Conservation (phyloP, 1,140 invertebrate species). For the Achatina immaculata region DNA sequence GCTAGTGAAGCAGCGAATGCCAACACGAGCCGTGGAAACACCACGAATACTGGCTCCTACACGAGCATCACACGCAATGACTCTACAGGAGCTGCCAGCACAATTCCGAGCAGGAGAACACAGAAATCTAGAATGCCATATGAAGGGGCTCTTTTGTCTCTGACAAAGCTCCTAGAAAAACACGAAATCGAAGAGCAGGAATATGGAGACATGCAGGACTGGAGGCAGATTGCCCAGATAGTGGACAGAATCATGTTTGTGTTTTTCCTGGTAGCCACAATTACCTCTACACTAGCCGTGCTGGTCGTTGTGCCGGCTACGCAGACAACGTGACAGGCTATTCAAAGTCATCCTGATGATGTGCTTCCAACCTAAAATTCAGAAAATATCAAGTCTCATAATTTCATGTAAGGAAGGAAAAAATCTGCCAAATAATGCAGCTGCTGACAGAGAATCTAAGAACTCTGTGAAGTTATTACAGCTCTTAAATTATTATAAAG, state of each 20-base stretch:
- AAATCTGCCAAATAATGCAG: no score
- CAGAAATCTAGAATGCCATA: slow-evolving; percentile 42
- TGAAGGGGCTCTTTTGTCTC: slow-evolving; percentile 62
- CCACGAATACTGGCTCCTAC: background rate
- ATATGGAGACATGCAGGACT: slow-evolving; percentile 73
- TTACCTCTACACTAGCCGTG: slow-evolving; percentile 73
- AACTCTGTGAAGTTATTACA: no score
- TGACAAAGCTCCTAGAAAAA: slow-evolving; percentile 62
- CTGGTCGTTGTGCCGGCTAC: slow-evolving; percentile 64
- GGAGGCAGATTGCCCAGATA: slow-evolving; percentile 74
- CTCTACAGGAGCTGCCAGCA: background rate
- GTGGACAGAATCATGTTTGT: slow-evolving; percentile 77
- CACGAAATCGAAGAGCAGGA: slow-evolving; percentile 62
- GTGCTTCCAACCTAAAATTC: no score
- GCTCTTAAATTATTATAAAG: no score
- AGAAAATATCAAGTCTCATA: no score
- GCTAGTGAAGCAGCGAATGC: background rate
- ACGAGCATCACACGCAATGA: background rate
- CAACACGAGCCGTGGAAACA: background rate
- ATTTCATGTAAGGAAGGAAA: no score
- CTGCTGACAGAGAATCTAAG: no score
- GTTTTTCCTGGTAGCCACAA: slow-evolving; percentile 74
- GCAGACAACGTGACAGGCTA: slow-evolving; percentile 39
- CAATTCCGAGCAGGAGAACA: background rate
- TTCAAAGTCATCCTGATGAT: no score